Evolutionary conservation across 1,140 invertebrate genomes (phyloP).

Genomic region (Aporrectodea caliginosa): DNA sequence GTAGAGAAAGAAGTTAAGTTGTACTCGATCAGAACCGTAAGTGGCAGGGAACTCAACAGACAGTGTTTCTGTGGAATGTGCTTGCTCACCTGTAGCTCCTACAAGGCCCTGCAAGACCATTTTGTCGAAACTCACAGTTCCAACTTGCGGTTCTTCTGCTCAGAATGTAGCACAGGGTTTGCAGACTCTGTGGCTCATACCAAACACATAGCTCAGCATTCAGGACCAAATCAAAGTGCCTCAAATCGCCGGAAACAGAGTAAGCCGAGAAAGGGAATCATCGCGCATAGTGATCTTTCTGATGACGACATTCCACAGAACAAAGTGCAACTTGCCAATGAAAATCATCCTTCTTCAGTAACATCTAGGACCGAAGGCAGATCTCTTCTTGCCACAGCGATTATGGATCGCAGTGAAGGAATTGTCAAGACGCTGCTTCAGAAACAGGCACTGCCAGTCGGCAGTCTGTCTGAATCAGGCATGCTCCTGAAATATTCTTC

Average conservation of each 20-base stretch:
- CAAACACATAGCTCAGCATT: neutral
- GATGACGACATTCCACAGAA: neutral
- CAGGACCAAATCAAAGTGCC: neutral
- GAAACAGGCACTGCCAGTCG: neutral
- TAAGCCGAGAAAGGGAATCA: conserved; percentile 18
- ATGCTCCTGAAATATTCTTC: neutral
- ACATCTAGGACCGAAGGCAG: neutral
- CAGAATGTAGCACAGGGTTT: conserved; percentile 10
- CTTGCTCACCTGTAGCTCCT: conserved; percentile 4
- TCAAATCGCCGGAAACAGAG: conserved; percentile 10
- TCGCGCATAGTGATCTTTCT: neutral
- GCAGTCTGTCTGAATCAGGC: neutral
- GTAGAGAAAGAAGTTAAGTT: no score
- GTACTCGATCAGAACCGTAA: neutral
- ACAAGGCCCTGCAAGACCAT: conserved; percentile 6
- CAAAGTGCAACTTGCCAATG: neutral
- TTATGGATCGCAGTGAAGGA: neutral
- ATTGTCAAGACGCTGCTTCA: neutral
- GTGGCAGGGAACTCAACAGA: neutral
- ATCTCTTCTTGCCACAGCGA: neutral
- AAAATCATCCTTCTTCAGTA: neutral
- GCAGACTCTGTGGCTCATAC: neutral
- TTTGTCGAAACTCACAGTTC: conserved; percentile 7
- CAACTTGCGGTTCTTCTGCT: conserved; percentile 5
- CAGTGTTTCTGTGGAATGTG: conserved; percentile 15